Evolutionary conservation across 2,797 vertebrate genomes (phyloP), one percentile per base, ranked within the genome.

Genomic region (Microctenopoma stevenorrisi): DNA sequence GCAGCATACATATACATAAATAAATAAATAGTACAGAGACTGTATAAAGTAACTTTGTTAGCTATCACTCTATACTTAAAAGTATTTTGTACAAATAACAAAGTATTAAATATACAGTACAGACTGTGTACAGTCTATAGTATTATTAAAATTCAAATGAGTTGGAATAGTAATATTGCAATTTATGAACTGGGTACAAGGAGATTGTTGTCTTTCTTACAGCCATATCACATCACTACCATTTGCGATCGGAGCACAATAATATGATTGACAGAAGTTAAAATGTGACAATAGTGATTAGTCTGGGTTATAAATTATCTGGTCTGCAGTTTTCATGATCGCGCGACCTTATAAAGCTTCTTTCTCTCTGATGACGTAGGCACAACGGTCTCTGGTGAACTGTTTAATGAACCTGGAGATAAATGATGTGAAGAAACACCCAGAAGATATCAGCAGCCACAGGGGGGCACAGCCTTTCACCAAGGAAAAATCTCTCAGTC

Each of bases 401-500:
- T 42, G 49, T 50, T 38, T 44, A 73, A 76, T 70, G 44, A 62
- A 70, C 74, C 37, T 10, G 3, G 33, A 62, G 37, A 58, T 57
- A 63, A 74, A 75, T 63, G 5, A 74, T 59, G 38, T 42, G 38
- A 60, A 70, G 46, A 72, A 58, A 48, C 13, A 69, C 13, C 53
- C 35, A 66, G 50, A 74, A 57, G 11, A 76, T 40, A 70, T 50
- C 25, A 65, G 52, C 25, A n/a, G 42, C 66, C 10, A 25, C 0
- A 18, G 18, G 18, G 11, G 42, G 22, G n/a, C 7, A 16, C 72
- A 50, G 64, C 56, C 65, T 68, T 78, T 68, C 51, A 65, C 35
- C 2, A 2, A 56, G 53, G 15, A 68, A 80, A 74, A 80, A 74
- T 51, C 64, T 69, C 72, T 69, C 70, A 55, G 71, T 81, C 64